Conservation (phyloP, 2,888 invertebrate genomes). For the Drosophila testacea region DNA sequence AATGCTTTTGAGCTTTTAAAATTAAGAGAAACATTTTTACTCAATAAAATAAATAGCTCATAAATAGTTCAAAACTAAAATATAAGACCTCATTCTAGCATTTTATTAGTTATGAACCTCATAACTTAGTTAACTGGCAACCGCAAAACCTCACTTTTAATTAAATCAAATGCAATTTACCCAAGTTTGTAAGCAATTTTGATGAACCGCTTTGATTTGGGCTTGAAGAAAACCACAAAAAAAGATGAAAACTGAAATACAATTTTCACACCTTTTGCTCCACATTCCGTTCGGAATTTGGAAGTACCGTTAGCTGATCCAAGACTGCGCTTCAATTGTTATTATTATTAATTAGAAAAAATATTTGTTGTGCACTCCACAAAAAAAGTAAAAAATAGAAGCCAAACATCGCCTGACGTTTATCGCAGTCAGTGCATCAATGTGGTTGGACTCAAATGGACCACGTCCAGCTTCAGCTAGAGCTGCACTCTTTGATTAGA, state of each 20-base stretch:
- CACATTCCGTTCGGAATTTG: slow-evolving; percentile 51
- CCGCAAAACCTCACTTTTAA: slow-evolving; percentile 59
- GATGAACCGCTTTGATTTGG: slow-evolving; percentile 67
- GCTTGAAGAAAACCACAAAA: slow-evolving; percentile 16
- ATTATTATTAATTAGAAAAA: slow-evolving; percentile 83
- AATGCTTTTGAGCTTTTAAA: neutral
- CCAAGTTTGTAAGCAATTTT: slow-evolving; percentile 51
- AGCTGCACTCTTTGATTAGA: slow-evolving; percentile 63
- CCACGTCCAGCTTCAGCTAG: slow-evolving; percentile 40
- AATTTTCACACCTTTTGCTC: slow-evolving; percentile 69
- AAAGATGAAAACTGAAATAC: slow-evolving; percentile 32
- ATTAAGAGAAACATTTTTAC: neutral
- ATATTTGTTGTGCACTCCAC: slow-evolving; percentile 69
- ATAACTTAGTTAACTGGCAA: slow-evolving; percentile 11
- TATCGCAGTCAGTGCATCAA: slow-evolving; percentile 76
- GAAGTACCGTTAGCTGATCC: slow-evolving; percentile 67
- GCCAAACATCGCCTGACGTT: slow-evolving; percentile 77
- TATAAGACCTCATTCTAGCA: neutral
- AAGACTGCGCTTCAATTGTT: slow-evolving; percentile 71
- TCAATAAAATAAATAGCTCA: neutral
- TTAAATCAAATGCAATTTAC: slow-evolving; percentile 78
- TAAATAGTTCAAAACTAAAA: neutral
- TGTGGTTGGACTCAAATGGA: slow-evolving; percentile 29
- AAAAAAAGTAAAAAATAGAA: slow-evolving; percentile 32
- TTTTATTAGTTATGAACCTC: slow-evolving; percentile 1